These are phyloP conservation scores for Erebia epiphron DNA, from an alignment of 2,888 invertebrate species.

Conservation along the genomic window DNA sequence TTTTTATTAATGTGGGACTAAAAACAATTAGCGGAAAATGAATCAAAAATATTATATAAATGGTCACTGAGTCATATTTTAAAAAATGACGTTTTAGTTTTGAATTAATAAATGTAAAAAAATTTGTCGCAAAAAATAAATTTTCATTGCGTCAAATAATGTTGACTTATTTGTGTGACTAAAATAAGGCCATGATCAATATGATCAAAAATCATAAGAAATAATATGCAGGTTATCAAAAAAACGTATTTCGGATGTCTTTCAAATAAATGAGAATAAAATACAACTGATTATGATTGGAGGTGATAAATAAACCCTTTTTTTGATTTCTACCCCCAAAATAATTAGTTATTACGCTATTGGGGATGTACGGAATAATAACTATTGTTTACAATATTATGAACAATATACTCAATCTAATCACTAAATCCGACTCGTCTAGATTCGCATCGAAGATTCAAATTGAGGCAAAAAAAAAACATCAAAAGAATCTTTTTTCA, in stretches of 20 bases:
- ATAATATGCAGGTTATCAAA: neutral
- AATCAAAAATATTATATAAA: neutral
- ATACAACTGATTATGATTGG: neutral
- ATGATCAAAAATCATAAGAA: neutral
- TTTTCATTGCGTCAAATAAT: too few species aligned
- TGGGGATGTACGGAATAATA: constrained; percentile 1
- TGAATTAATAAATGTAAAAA: neutral
- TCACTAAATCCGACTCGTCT: constrained; percentile 28
- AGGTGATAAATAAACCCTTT: neutral
- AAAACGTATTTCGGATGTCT: neutral
- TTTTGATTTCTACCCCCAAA: constrained; percentile 9
- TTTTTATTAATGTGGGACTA: neutral
- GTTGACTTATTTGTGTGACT: too few species aligned
- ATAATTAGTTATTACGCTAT: neutral
- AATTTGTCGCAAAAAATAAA: neutral
- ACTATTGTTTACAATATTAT: constrained; percentile 13
- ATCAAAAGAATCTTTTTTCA: neutral
- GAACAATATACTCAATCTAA: constrained; percentile 35
- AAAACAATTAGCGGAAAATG: neutral
- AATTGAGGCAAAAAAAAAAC: constrained; percentile 3
- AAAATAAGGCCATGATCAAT: neutral
- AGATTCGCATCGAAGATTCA: neutral
- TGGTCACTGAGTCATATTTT: too few species aligned
- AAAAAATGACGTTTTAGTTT: too few species aligned
- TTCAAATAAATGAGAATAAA: neutral